phyloP scores from a whole-genome alignment of 2,888 invertebrate genomes.

The Colostygia pectinataria region DNA sequence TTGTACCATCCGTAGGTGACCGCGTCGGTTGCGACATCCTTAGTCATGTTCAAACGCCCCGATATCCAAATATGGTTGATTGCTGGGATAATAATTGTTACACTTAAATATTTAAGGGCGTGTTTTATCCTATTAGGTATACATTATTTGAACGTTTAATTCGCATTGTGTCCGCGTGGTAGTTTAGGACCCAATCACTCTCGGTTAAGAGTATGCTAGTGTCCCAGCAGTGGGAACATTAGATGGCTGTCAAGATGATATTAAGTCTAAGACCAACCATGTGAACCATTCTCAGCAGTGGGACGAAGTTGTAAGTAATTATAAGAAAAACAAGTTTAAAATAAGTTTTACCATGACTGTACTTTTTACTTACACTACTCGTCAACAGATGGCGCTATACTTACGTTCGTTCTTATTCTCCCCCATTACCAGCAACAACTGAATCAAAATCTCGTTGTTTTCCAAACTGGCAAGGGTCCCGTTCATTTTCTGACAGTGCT shows the following conservation, averaged over 20 bases:
- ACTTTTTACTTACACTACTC: conserved; percentile 5
- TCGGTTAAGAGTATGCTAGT: too few relatives aligned
- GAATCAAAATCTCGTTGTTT: conserved; percentile 57
- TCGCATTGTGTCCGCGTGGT: too few relatives aligned
- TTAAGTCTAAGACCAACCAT: too few relatives aligned
- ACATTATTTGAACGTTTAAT: too few relatives aligned
- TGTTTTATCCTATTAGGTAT: too few relatives aligned
- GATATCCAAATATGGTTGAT: conserved; percentile 72
- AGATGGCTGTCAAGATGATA: too few relatives aligned
- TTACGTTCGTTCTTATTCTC: conserved; percentile 71
- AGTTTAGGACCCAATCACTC: too few relatives aligned
- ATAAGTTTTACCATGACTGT: background rate
- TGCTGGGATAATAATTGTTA: conserved; percentile 48
- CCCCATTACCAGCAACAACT: conserved; percentile 68
- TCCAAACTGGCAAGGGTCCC: conserved; percentile 64
- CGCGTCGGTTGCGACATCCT: conserved; percentile 49
- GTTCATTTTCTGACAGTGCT: conserved; percentile 69
- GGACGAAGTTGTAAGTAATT: too few relatives aligned
- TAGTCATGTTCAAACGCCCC: conserved; percentile 66
- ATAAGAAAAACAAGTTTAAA: too few relatives aligned
- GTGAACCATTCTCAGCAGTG: too few relatives aligned
- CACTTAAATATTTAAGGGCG: too few relatives aligned
- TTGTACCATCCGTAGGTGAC: conserved; percentile 61
- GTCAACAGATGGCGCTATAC: conserved; percentile 39
- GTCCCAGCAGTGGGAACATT: too few relatives aligned